Base-by-base conservation (phyloP, 92 coral and sea anemone genomes). In the Porites rus region DNA sequence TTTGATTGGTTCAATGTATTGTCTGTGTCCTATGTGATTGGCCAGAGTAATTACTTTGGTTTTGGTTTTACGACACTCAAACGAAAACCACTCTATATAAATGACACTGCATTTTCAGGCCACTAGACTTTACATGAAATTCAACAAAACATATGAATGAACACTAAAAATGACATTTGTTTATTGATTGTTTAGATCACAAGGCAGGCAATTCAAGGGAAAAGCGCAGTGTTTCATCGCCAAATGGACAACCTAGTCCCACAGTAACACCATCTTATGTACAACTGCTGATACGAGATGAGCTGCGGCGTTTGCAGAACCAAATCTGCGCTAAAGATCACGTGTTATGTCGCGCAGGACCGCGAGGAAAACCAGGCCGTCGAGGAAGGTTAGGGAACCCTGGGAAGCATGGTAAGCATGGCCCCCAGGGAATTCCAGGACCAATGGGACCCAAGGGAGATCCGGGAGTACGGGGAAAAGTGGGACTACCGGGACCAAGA, bases 371-470 rank as follows among this genome's bases (percentile, higher is more conserved):
- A 43, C 72, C 81, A 4, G 92, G 92, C 20, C 52, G 79, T 58
- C 77, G 38, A 2, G 92, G 92, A 12, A 76, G 70, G 9, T 63
- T 71, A 9, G 94, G 94, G 17, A 74, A 82, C 51, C 77, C 88
- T 1, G 94, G 94, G 21, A n/a, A n/a, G n/a, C n/a, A n/a, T n/a
- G n/a, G n/a, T n/a, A 91, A 83, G 78, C 83, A 88, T 65, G 94
- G 79, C n/a, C 79, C 66, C 52, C 50, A 58, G 79, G 79, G 79
- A 56, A 21, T 22, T n/a, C 66, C 51, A 22, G 93, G 93, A 68
- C 74, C 69, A 12, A n/a, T 38, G 46, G 93, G 93, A 7, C 43
- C 65, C 3, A 69, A 61, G 70, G 90, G 90, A 14, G 68, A 13
- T 9, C 89, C 64, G 13, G 93, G 93, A 51, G 46, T 75, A 52